Base-by-base conservation (phyloP, 2,888 invertebrate species). In the Luperina testacea region DNA sequence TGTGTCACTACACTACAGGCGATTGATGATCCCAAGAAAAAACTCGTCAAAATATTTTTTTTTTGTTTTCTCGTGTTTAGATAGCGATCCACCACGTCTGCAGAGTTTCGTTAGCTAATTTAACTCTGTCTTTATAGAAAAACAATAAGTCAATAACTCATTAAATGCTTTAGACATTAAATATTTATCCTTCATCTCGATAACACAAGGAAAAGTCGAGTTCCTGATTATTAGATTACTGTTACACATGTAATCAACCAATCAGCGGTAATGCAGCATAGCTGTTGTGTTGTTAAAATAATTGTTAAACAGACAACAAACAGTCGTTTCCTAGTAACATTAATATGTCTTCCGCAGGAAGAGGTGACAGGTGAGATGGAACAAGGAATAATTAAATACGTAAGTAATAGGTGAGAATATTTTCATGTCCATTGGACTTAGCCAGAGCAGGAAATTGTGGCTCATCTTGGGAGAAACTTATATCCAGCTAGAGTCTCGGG, bases 271-370 rank as follows among this genome's bases (percentile, higher is more conserved):
- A 72, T 75, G 42, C 48, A 57, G 63, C 83, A 68, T 68, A 53
- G 8, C 53, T 71, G 42, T 59, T 48, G 65, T 32, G 38, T 63
- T 85, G 57, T 77, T 70, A 69, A 69, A 80, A 72, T 80, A 64
- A 80, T 86, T 76, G 65, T 59, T 69, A 42, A 48, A 64, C 51
- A 59, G 57, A 74, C 63, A 63, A 67, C 69, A 48, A 32, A 48
- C 38, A 64, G 17, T 24, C 53, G 42, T 70, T 85, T 84, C 85
- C 72, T 65, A 72, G 78, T 73, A 72, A 71, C 32, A 79, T 81
- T 77, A 61, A 38, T 45, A 78, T 81, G 48, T n/a, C 48, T 81
- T 86, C 77, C 87, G 73, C 75, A 76, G 85, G 79, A 84, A 75
- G 53, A 72, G 32, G 38, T 69, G 82, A 73, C 77, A 69, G 59